Evolutionary conservation across 1,140 invertebrate species (phyloP).

Genomic region (Papilio helenus): DNA sequence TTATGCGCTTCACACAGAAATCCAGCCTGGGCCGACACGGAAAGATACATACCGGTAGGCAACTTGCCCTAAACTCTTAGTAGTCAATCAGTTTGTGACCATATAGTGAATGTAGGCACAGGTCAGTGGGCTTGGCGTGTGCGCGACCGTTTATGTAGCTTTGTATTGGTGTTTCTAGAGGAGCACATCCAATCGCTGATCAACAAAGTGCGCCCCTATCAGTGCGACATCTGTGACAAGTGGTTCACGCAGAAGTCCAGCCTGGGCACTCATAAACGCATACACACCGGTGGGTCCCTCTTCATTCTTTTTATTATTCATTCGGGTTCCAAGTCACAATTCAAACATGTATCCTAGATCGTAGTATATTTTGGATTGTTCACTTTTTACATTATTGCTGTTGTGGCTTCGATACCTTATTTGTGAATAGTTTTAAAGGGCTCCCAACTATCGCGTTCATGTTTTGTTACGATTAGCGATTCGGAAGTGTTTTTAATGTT

Average conservation of each 20-base stretch:
- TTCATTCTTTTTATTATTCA: constrained; percentile 73
- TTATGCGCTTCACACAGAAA: constrained; percentile 85
- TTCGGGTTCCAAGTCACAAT: constrained; percentile 78
- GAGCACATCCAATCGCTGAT: constrained; percentile 84
- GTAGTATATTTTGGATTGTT: constrained; percentile 24
- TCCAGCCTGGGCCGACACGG: constrained; percentile 84
- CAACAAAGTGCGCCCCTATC: constrained; percentile 88
- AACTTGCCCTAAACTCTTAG: constrained; percentile 81
- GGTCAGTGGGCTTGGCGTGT: constrained; percentile 54
- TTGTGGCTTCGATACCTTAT: constrained; percentile 79
- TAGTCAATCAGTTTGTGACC: constrained; percentile 74
- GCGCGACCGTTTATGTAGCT: constrained; percentile 72
- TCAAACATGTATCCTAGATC: constrained; percentile 43
- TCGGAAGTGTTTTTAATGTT: constrained; percentile 60
- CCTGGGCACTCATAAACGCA: constrained; percentile 92
- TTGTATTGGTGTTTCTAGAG: constrained; percentile 82
- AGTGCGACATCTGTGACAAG: constrained; percentile 90
- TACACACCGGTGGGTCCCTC: constrained; percentile 88
- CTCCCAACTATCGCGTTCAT: constrained; percentile 60
- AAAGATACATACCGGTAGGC: constrained; percentile 84
- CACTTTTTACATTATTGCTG: constrained; percentile 50
- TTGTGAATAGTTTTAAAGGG: constrained; percentile 83
- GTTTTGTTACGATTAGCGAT: constrained; percentile 61
- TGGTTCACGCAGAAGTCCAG: constrained; percentile 91
- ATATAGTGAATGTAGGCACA: constrained; percentile 73